Evolutionary conservation across 2,797 vertebrate species (phyloP).

Genomic region (Argentina silus): DNA sequence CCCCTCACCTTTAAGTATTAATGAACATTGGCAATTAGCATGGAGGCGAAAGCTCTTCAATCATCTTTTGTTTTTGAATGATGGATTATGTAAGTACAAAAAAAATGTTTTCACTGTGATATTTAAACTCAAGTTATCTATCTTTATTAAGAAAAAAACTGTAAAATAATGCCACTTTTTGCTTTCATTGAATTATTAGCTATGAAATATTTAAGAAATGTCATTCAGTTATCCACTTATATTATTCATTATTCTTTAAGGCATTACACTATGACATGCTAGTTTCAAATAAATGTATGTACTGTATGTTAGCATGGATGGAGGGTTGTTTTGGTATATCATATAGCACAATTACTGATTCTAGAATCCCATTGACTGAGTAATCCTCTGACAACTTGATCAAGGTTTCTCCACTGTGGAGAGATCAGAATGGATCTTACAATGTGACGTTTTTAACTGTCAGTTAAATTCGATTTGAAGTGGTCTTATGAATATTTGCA

Average conservation of each 20-base stretch:
- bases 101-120: neutral
- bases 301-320: no score
- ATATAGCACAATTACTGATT: slow-evolving; percentile 33
- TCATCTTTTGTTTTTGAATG: slow-evolving; percentile 13
- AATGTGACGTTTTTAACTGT: slow-evolving; percentile 23
- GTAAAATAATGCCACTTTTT: neutral
- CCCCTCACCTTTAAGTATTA: slow-evolving; percentile 37
- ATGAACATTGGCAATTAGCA: slow-evolving; percentile 25
- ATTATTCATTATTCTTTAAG: neutral
- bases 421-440: slow-evolving; percentile 27
- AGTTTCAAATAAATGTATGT: no score
- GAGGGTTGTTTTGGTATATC: no score
- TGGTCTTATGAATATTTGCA: neutral
- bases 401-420: neutral
- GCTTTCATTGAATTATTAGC: neutral
- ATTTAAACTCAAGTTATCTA: neutral
- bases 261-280: neutral
- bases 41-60: slow-evolving; percentile 16
- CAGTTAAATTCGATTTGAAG: slow-evolving; percentile 2
- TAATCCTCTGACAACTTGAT: slow-evolving; percentile 31
- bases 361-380: slow-evolving; percentile 21
- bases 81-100: neutral
- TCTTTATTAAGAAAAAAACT: neutral
- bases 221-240: neutral
- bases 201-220: neutral